Percentiles rank a stretch among this genome's conserved stretches.
phyloP scores from a whole-genome alignment of 2,888 invertebrate species.

The Eristalinus sepulchralis region DNA sequence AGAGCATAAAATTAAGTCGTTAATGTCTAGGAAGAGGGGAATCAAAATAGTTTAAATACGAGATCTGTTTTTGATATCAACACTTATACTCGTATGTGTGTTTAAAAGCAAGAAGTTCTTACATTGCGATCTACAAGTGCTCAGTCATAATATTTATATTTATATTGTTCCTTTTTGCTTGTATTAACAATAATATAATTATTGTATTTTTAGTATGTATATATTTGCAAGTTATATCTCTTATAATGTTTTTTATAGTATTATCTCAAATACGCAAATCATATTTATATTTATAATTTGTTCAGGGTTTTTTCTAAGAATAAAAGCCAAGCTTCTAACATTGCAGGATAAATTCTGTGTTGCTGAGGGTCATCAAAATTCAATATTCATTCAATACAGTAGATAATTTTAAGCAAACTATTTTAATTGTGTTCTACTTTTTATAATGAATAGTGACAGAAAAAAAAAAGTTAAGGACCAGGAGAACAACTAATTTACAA shows the following conservation, averaged over 20 bases:
- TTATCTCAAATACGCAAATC: too few relatives aligned
- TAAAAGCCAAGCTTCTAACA: too few relatives aligned
- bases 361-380: constrained; percentile 65
- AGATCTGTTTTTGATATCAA: background rate
- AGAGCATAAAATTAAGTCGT: constrained; percentile 67
- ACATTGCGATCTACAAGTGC: too few relatives aligned
- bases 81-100: background rate
- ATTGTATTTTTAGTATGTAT: too few relatives aligned
- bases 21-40: constrained; percentile 39
- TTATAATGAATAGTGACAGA: constrained; percentile 67
- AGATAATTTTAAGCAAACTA: constrained; percentile 61
- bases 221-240: too few relatives aligned
- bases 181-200: too few relatives aligned
- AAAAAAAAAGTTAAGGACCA: constrained; percentile 59
- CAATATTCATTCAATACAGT: constrained; percentile 62
- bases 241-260: too few relatives aligned
- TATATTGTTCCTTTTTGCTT: too few relatives aligned
- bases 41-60: constrained; percentile 10
- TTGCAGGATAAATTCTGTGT: too few relatives aligned
- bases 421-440: constrained; percentile 67
- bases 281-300: too few relatives aligned
- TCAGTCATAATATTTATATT: too few relatives aligned
- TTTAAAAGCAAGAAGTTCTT: background rate
- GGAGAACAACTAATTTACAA: background rate
- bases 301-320: too few relatives aligned